These are phyloP conservation scores for Theretra japonica DNA, from an alignment of 2,888 invertebrate genomes.

Conservation along the genomic window DNA sequence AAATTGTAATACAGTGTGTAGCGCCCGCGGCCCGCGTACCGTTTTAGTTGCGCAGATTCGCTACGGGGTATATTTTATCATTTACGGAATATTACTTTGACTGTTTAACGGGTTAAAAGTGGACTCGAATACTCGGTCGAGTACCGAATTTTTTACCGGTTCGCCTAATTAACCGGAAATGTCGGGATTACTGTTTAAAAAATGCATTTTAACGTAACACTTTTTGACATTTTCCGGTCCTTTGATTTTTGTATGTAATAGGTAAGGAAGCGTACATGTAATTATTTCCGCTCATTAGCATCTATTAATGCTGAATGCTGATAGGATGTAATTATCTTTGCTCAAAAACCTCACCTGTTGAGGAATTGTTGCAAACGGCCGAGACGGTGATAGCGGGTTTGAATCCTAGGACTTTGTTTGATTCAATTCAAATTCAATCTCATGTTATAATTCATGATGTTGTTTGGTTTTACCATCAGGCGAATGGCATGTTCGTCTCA, in stretches of 20 bases:
- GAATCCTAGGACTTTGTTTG: too few species aligned
- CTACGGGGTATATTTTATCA: slow-evolving; percentile 32
- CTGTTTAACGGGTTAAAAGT: slow-evolving; percentile 22
- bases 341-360: too few species aligned
- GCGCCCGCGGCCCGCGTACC: slow-evolving; percentile 16
- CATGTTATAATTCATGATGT: too few species aligned
- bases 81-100: slow-evolving; percentile 25
- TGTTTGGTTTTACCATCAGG: too few species aligned
- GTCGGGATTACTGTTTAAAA: not conserved
- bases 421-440: too few species aligned
- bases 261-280: too few species aligned
- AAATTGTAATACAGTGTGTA: slow-evolving; percentile 38
- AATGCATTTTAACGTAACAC: not conserved
- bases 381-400: too few species aligned
- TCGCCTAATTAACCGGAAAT: slow-evolving; percentile 13
- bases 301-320: too few species aligned
- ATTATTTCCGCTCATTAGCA: too few species aligned
- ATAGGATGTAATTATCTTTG: too few species aligned
- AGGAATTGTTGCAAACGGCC: too few species aligned
- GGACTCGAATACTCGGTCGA: not conserved
- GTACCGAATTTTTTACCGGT: not conserved
- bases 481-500: too few species aligned
- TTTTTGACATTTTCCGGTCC: not conserved
- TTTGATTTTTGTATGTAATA: not conserved
- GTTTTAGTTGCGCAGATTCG: not conserved